Conservation (phyloP, 2,797 vertebrate species). For the Parambassis ranga region DNA sequence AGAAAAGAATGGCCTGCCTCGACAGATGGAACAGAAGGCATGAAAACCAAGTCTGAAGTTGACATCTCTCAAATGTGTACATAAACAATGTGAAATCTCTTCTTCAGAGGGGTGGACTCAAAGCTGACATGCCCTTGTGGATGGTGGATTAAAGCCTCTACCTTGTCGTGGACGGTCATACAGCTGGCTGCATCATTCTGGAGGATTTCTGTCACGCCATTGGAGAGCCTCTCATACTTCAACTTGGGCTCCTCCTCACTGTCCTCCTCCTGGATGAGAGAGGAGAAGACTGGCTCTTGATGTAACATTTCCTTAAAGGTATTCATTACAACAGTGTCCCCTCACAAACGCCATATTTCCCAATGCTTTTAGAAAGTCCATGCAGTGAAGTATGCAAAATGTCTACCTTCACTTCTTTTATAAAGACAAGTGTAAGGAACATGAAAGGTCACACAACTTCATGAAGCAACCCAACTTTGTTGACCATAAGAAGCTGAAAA, state of each 20-base stretch:
- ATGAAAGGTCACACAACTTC: background rate
- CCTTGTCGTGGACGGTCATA: conserved; percentile 99
- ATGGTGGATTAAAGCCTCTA: conserved; percentile 62
- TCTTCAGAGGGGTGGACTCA: conserved; percentile 16
- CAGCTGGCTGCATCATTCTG: conserved; percentile 97
- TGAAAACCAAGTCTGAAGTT: conserved; percentile 52
- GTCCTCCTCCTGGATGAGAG: conserved; percentile 88
- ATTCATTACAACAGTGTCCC: conserved; percentile 17
- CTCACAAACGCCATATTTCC: conserved; percentile 9
- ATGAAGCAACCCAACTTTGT: background rate
- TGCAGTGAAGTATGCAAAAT: background rate
- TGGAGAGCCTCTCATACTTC: conserved; percentile 96
- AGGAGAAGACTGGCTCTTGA: conserved; percentile 18
- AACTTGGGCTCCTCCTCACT: conserved; percentile 98
- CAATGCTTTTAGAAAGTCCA: conserved; percentile 16
- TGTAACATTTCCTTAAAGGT: conserved; percentile 10
- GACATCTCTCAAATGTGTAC: conserved; percentile 50
- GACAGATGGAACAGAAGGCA: conserved; percentile 28
- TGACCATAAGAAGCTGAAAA: background rate
- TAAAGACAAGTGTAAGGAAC: too few relatives aligned
- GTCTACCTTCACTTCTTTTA: background rate
- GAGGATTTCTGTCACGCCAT: conserved; percentile 95
- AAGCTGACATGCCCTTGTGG: conserved; percentile 37
- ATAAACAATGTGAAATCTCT: conserved; percentile 52
- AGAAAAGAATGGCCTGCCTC: conserved; percentile 65